A percentile compares a stretch with the other conserved stretches of the same genome.
Evolutionary conservation across 2,113 vertebrate species (phyloP).

Genomic region (Nerophis ophidion): DNA sequence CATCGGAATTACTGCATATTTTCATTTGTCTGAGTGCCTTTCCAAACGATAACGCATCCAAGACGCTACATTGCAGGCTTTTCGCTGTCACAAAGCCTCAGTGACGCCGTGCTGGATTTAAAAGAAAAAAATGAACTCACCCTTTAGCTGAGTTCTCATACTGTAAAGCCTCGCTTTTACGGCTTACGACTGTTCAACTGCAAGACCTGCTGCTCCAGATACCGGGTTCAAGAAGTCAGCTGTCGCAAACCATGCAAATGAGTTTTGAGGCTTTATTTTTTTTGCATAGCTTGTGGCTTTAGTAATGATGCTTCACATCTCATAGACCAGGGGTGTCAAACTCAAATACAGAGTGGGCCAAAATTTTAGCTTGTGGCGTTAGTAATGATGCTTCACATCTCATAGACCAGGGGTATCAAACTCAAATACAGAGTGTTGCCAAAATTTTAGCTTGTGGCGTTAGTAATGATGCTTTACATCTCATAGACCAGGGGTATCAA

Average conservation of each 20-base stretch:
- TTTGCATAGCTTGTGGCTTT: constrained; percentile 9
- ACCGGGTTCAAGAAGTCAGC: constrained; percentile 35
- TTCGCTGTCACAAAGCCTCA: constrained; percentile 17
- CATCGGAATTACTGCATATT: constrained; percentile 31
- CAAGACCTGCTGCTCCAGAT: constrained; percentile 26
- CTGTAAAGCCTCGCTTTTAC: constrained; percentile 16
- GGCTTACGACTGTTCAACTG: constrained; percentile 25
- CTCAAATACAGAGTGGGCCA: too few species aligned
- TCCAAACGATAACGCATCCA: constrained; percentile 22
- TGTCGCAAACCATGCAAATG: constrained; percentile 23
- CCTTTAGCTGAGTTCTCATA: constrained; percentile 24
- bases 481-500: too few species aligned
- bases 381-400: too few species aligned
- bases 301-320: constrained; percentile 38
- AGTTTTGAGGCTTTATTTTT: constrained; percentile 15
- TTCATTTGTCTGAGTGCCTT: constrained; percentile 44
- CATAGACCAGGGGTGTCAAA: too few species aligned
- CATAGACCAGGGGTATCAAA: too few species aligned
- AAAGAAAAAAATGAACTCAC: constrained; percentile 17
- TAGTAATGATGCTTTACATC: too few species aligned
- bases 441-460: too few species aligned
- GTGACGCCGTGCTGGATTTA: constrained; percentile 5
- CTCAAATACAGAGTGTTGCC: too few species aligned
- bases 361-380: too few species aligned
- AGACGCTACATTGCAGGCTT: constrained; percentile 9